Conservation (phyloP, 2,888 invertebrate genomes). For the Eupithecia tripunctaria region DNA sequence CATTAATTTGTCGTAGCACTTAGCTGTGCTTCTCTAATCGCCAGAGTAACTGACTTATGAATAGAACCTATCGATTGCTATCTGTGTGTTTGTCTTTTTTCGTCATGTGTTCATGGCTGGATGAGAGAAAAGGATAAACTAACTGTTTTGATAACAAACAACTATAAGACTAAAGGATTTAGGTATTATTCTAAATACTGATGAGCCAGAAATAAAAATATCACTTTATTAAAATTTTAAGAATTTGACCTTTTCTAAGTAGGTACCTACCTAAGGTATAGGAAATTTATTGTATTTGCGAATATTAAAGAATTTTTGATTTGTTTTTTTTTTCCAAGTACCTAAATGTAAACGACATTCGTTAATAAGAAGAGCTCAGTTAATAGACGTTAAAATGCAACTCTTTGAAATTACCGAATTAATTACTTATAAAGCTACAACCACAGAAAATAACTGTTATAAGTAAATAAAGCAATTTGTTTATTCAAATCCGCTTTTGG, state of each 20-base stretch:
- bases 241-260: no score
- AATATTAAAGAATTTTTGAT: no score
- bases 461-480: no score
- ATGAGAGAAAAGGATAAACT: not conserved
- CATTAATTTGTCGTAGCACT: constrained; percentile 28
- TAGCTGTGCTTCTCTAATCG: not conserved
- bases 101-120: not conserved
- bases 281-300: no score
- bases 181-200: no score
- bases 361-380: not conserved
- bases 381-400: not conserved
- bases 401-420: not conserved
- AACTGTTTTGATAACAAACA: not conserved
- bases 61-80: not conserved
- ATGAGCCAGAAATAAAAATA: no score
- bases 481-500: constrained; percentile 2
- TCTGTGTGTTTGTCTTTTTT: not conserved
- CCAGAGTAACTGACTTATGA: not conserved
- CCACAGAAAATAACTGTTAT: no score
- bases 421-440: no score
- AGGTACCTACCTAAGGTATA: no score
- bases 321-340: not conserved
- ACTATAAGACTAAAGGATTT: no score
- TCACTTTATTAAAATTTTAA: no score
- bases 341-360: not conserved